Percentiles rank a stretch among this genome's conserved stretches.
Conservation (phyloP, 2,888 invertebrate species). For the Leptinotarsa rubiginosa region DNA sequence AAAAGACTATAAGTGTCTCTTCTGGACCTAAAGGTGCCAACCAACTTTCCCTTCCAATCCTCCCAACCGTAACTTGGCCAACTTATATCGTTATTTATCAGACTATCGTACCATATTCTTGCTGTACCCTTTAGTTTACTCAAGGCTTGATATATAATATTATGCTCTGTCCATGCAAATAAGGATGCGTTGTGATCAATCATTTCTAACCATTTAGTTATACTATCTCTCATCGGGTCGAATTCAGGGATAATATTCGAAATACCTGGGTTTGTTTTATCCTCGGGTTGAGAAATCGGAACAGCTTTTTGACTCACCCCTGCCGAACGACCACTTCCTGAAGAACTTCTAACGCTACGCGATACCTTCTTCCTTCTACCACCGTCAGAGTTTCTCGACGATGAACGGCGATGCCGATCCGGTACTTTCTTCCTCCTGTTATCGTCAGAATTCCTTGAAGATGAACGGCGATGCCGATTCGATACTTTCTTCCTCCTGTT, state of each 20-base stretch:
- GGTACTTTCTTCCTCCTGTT: slow-evolving; percentile 6
- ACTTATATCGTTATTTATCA: slow-evolving; percentile 20
- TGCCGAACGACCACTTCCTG: slow-evolving; percentile 17
- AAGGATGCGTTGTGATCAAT: slow-evolving; percentile 35
- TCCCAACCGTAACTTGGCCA: slow-evolving; percentile 16
- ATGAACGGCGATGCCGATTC: slow-evolving; percentile 2
- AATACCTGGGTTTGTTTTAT: slow-evolving; percentile 20
- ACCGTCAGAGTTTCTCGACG: not conserved
- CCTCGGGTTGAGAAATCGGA: slow-evolving; percentile 14
- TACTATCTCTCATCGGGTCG: slow-evolving; percentile 20
- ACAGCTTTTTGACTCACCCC: slow-evolving; percentile 15
- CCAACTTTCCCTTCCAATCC: slow-evolving; percentile 38
- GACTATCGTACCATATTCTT: slow-evolving; percentile 42
- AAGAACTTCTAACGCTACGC: slow-evolving; percentile 1
- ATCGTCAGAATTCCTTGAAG: not conserved
- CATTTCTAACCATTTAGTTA: slow-evolving; percentile 40
- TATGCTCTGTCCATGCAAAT: slow-evolving; percentile 23
- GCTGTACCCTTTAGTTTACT: slow-evolving; percentile 39
- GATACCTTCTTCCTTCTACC: slow-evolving; percentile 1
- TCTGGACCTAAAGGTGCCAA: slow-evolving; percentile 29
- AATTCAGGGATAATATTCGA: slow-evolving; percentile 36
- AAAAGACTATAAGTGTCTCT: slow-evolving; percentile 37
- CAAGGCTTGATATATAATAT: slow-evolving; percentile 35
- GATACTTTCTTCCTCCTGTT: slow-evolving; percentile 9
- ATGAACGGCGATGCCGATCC: not conserved